These are phyloP conservation scores for Paracentrotus lividus DNA, from an alignment of 53 echinoderm and acorn worm genomes.

Conservation along the genomic window DNA sequence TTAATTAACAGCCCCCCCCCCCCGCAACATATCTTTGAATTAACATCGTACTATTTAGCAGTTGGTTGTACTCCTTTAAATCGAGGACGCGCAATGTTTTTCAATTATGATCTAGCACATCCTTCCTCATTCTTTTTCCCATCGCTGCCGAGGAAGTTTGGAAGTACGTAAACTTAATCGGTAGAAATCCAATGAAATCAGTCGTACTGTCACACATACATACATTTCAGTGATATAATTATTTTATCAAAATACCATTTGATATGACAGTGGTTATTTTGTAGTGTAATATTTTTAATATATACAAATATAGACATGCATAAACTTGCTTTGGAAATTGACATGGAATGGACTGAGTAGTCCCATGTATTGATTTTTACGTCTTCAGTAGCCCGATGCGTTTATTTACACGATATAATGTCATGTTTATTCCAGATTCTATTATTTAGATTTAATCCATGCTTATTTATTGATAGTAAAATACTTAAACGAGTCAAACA, in stretches of 20 bases:
- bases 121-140: neutral
- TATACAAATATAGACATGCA: neutral
- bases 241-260: neutral
- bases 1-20: no score
- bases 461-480: no score
- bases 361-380: neutral
- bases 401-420: no score
- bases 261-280: neutral
- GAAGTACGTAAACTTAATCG: neutral
- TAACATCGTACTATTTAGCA: neutral
- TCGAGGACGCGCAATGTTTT: neutral
- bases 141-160: neutral
- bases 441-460: no score
- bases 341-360: neutral
- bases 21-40: no score
- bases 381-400: no score
- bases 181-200: constrained; percentile 19
- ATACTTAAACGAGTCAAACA: no score
- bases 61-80: no score
- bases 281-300: neutral
- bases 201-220: neutral
- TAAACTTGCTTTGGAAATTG: neutral
- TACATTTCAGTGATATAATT: neutral
- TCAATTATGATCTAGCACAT: neutral
- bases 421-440: no score